Evolutionary conservation across 2,888 invertebrate genomes (phyloP), one percentile per base, ranked within the genome.

Genomic region (Lysandra coridon): DNA sequence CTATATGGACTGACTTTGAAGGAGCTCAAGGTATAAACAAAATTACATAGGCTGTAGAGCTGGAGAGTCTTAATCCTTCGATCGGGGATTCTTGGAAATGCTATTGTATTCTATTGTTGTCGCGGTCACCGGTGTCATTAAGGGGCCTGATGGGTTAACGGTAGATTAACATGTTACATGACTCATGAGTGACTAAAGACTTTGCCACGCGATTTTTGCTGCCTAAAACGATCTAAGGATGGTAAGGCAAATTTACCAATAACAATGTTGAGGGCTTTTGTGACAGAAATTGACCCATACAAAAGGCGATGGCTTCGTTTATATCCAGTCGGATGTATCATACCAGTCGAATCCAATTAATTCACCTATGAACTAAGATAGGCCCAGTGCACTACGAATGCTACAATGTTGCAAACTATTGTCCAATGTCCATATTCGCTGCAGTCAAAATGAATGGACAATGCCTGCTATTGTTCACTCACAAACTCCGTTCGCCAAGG

Each of bases 361-460:
- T 7, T 62, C 62, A 2, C 1, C 62, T 62, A 6, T 23, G 23
- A 23, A 62, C 62, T 23, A 23, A 2, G 10, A 62, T 69, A 12
- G 64, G 57, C 57, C 14, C 17, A 3, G 10, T 57, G 57, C 17
- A 4, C 14, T 12, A 23, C 23, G 0, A 10, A 30, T 64, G 30
- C 23, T 62, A 30, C 30, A 30, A 23, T 30, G 64, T 64, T 64
- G 64, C 64, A 69, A 30, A 33, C 64, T 33, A 69, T 33, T 69
- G 64, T 33, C 30, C 12, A 2, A 44, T 44, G 44, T 44, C 12
- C 49, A 69, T 33, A 69, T 30, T 30, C 30, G 12, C 30, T 30
- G 64, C 64, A 30, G 64, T 30, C 30, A 69, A 69, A 69, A 30
- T 69, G 30, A 69, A 69, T 69, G 4, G 12, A 69, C 64, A 69